A percentile compares a stretch with the other conserved stretches of the same genome.
phyloP scores from a whole-genome alignment of 2,797 vertebrate genomes.

The Oreochromis grahami region DNA sequence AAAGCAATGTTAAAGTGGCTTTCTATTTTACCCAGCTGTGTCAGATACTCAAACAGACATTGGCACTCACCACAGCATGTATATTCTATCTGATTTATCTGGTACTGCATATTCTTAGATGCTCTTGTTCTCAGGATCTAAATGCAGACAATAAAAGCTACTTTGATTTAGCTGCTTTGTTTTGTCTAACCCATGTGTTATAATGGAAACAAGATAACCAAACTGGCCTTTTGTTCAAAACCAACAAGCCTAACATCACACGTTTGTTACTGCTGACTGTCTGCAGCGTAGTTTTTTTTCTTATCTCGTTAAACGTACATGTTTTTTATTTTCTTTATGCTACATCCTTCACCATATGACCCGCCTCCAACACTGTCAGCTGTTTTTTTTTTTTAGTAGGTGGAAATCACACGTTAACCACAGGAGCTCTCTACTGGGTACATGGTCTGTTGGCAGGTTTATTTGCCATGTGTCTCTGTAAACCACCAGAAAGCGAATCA shows the following conservation, averaged over 20 bases:
- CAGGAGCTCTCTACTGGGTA: not conserved
- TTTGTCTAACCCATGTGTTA: not conserved
- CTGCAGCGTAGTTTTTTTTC: not conserved
- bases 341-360: not conserved
- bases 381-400: not conserved
- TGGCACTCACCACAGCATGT: not conserved
- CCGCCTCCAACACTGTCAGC: not conserved
- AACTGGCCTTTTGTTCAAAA: not conserved
- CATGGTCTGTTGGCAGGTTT: conserved; percentile 33
- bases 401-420: conserved; percentile 22
- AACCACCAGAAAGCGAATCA: conserved; percentile 40
- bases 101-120: not conserved
- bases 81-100: not conserved
- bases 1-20: conserved; percentile 5
- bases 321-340: not conserved
- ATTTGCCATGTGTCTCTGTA: conserved; percentile 34
- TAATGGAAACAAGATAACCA: not conserved
- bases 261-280: not conserved
- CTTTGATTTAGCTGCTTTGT: not conserved
- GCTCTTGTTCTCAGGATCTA: not conserved
- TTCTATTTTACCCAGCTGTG: not conserved
- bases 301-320: not conserved
- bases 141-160: not conserved
- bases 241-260: not conserved
- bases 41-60: not conserved